Base-by-base conservation (phyloP, 2,797 vertebrate genomes). In the Sebastolobus alascanus region DNA sequence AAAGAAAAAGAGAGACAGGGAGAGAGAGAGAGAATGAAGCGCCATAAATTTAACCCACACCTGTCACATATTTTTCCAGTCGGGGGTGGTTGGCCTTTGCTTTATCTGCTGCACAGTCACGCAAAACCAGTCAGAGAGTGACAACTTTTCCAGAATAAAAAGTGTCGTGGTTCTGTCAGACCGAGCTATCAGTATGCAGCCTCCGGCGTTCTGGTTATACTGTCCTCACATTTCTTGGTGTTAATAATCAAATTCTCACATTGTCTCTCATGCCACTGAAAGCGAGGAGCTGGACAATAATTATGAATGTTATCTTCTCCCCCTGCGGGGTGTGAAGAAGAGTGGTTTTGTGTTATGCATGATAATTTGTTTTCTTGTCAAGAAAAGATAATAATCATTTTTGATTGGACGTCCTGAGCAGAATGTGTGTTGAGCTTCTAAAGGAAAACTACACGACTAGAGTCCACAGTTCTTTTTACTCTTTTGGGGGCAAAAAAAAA, bases 241-340 rank as follows among this genome's bases (percentile, higher is more conserved):
- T 73, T 77, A 84, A 78, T 69, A 72, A 64, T 82, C 66, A 84
- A 79, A 84, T 77, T 90, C 55, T 71, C 73, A 83, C 77, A 74
- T 64, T 73, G 74, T 73, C 18, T 6, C 65, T 6, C 65, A 55
- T 71, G 73, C 75, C 61, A 73, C 66, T 31, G 29, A 75, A 82
- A 75, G 55, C 75, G 75, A 75, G 22, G 22, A 56, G 65, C 79
- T 46, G 14, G 37, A 83, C 68, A 65, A 76, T 89, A 80, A 90
- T 89, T 87, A 77, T 80, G 70, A 69, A 77, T 73, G 70, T 65
- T 75, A 81, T 90, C 75, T 86, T 73, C 43, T 52, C 70, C 12
- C 61, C 77, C 71, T 69, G 16, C 1, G 9, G 77, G 77, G 25
- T 75, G 31, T 68, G 56, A 81, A 52, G 56, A 81, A 52, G 20